Evolutionary conservation across 2,797 vertebrate species (phyloP), one percentile per base, ranked within the genome.

Genomic region (Acestrorhynchus altus): DNA sequence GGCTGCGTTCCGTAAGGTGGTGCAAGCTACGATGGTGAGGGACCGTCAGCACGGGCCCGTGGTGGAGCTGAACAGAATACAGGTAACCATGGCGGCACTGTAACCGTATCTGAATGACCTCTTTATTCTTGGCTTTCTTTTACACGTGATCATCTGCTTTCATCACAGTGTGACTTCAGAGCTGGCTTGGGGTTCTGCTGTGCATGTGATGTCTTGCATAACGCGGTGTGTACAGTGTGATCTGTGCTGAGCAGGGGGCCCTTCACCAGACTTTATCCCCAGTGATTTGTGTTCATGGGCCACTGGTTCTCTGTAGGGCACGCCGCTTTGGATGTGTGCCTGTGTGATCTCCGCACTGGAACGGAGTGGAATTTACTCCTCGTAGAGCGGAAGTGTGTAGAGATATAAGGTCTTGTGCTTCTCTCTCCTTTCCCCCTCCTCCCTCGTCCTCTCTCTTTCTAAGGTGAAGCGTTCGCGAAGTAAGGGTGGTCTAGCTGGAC

Each of bases 401-500:
- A 61, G 31, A 2, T 2, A 2, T 35, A 2, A 24, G 35, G 16
- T 26, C 22, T 57, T 44, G 42, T 35, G 31, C 31, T 35, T 6
- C n/a, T 42, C 12, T 13, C 15, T 47, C 46, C 46, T 13, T 5
- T 13, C 12, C 56, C 13, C 26, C 15, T 26, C 26, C 26, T 31
- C 10, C 35, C 18, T 15, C 18, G 46, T n/a, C 68, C 61, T 20
- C 39, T 66, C 28, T 20, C 49, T 42, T 15, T 35, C 20, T 51
- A 24, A 99, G 98, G 98, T 99, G 67, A 99, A 99, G 84, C 97
- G 98, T n/a, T 99, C 98, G 0, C 94, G 98, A 31, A 99, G 98
- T 88, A 99, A 99, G 94, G 98, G 98, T 6, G 98, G 98, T n/a
- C 91, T 99, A 67, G 98, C 98, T 0, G 98, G 98, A 64, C 98